A percentile compares a stretch with the other conserved stretches of the same genome.
Conservation (phyloP, 2,797 vertebrate species). For the Phoebastria nigripes region DNA sequence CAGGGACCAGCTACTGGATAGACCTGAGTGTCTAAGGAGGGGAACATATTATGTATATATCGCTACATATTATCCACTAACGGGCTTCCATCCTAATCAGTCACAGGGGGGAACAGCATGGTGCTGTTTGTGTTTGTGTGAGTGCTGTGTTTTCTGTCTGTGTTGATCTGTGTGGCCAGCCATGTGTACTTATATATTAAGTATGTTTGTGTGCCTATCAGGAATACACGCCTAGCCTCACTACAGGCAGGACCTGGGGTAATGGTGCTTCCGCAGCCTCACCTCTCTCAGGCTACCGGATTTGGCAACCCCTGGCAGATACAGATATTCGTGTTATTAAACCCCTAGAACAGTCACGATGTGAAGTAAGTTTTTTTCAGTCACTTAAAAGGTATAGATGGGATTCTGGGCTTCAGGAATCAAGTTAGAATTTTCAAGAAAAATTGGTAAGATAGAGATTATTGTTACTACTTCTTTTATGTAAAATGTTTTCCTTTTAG, state of each 20-base stretch:
- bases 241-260: background rate
- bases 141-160: background rate
- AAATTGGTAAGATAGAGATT: background rate
- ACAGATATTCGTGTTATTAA: background rate
- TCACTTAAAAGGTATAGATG: background rate
- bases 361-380: background rate
- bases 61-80: background rate
- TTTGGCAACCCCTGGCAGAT: background rate
- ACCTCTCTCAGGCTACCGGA: background rate
- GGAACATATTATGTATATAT: background rate
- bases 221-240: background rate
- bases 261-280: background rate
- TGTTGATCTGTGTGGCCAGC: background rate
- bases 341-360: background rate
- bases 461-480: background rate
- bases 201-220: background rate
- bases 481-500: background rate
- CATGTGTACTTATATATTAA: rapidly evolving
- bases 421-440: background rate
- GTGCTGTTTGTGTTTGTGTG: background rate
- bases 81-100: background rate
- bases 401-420: background rate
- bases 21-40: background rate
- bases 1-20: background rate
- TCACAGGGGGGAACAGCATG: background rate